Evolutionary conservation across 92 coral and sea anemone genomes (phyloP).

Genomic region (Plumapathes pennacea): DNA sequence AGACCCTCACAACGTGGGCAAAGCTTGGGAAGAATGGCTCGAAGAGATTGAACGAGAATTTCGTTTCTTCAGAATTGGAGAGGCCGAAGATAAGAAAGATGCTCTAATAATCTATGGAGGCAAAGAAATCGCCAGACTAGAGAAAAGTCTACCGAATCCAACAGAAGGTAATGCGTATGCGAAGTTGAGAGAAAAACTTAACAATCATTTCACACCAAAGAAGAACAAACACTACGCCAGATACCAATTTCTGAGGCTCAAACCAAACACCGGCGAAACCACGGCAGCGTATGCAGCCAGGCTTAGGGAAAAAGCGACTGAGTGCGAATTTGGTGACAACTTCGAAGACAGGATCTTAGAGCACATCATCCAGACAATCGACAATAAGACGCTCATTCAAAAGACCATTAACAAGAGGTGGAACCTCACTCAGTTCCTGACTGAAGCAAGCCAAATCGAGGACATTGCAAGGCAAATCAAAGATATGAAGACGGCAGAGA

Average conservation of each 20-base stretch:
- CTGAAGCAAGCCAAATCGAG: conserved; percentile 62
- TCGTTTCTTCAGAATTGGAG: conserved; percentile 45
- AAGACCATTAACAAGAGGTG: conserved; percentile 59
- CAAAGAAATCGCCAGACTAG: conserved; percentile 41
- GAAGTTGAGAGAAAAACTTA: conserved; percentile 37
- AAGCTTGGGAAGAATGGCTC: conserved; percentile 61
- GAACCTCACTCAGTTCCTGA: conserved; percentile 54
- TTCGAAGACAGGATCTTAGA: conserved; percentile 50
- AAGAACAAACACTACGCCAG: conserved; percentile 51
- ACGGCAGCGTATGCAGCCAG: conserved; percentile 23
- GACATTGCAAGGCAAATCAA: conserved; percentile 45
- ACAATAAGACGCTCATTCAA: conserved; percentile 55
- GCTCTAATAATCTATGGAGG: conserved; percentile 55
- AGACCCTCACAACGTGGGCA: conserved; percentile 16
- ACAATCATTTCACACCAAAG: conserved; percentile 36
- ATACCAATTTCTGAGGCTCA: conserved; percentile 32
- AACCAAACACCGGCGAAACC: conserved; percentile 17
- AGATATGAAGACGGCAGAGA: conserved; percentile 32
- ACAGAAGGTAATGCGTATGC: background rate
- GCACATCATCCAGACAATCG: conserved; percentile 58
- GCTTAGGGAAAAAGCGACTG: conserved; percentile 18
- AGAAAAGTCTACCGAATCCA: conserved; percentile 47
- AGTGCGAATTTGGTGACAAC: conserved; percentile 52
- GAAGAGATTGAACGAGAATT: conserved; percentile 51
- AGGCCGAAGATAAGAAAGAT: conserved; percentile 49